Percentiles rank a stretch among this genome's conserved stretches.
Evolutionary conservation across 2,797 vertebrate species (phyloP).

Genomic region (Sebastes taczanowskii): DNA sequence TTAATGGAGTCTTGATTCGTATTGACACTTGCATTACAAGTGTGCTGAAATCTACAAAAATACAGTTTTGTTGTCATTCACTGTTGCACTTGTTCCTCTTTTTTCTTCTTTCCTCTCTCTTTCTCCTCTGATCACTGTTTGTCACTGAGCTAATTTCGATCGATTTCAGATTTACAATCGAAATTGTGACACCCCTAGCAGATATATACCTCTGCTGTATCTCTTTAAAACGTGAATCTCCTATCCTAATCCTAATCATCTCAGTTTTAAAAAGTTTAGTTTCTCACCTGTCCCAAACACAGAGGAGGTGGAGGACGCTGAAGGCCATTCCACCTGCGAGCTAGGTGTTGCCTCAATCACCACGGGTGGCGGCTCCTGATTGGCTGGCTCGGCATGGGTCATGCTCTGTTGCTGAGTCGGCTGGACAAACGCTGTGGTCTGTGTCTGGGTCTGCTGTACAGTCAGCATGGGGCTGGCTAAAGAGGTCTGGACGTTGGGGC

Average conservation of each 20-base stretch:
- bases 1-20: too few relatives aligned
- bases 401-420: slow-evolving; percentile 96
- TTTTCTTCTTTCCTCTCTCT: too few relatives aligned
- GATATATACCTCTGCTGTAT: too few relatives aligned
- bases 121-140: too few relatives aligned
- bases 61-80: too few relatives aligned
- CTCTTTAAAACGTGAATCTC: background rate
- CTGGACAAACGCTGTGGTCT: slow-evolving; percentile 97
- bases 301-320: slow-evolving; percentile 91
- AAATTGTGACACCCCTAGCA: too few relatives aligned
- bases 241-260: background rate
- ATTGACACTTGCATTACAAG: too few relatives aligned
- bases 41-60: too few relatives aligned
- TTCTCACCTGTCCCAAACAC: slow-evolving; percentile 92
- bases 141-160: too few relatives aligned
- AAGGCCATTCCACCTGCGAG: slow-evolving; percentile 92
- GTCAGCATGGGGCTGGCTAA: slow-evolving; percentile 89
- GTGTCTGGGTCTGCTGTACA: slow-evolving; percentile 89
- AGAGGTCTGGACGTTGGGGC: slow-evolving; percentile 93
- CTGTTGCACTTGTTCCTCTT: too few relatives aligned
- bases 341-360: slow-evolving; percentile 91
- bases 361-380: slow-evolving; percentile 86
- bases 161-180: too few relatives aligned
- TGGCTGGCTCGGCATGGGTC: slow-evolving; percentile 87
- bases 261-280: too few relatives aligned